Evolutionary conservation across 64 coral and sea anemone genomes (phyloP).

Genomic region (Cladopsammia gracilis): DNA sequence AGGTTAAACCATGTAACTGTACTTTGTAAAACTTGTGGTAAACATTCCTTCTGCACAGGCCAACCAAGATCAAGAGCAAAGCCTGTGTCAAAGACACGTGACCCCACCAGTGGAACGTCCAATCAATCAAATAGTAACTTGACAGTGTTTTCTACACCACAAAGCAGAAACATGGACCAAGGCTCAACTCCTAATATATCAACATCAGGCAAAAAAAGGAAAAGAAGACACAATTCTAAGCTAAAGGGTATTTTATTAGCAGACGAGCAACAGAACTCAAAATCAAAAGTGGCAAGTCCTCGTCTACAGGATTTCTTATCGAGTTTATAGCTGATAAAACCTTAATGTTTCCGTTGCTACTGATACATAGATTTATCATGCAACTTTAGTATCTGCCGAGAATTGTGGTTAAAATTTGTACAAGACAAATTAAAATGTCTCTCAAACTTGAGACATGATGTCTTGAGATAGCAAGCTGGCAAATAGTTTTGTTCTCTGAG

Average conservation of each 20-base stretch:
- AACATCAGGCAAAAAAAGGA: slow-evolving; percentile 41
- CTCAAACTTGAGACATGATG: no score
- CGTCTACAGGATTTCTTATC: slow-evolving; percentile 72
- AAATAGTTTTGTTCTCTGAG: no score
- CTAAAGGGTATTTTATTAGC: slow-evolving; percentile 43
- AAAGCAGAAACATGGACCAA: neutral
- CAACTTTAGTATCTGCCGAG: no score
- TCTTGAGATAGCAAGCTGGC: no score
- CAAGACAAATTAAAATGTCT: no score
- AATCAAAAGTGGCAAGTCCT: neutral
- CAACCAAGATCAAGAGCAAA: neutral
- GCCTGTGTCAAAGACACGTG: neutral
- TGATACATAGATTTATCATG: no score
- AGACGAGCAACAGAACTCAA: slow-evolving; percentile 14
- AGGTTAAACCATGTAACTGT: slow-evolving; percentile 41
- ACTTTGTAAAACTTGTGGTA: slow-evolving; percentile 48
- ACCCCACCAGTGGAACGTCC: neutral
- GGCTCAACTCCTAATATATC: neutral
- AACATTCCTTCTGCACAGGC: slow-evolving; percentile 41
- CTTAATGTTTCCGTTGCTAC: no score
- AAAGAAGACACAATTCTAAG: slow-evolving; percentile 23
- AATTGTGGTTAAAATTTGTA: no score
- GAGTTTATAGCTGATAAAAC: neutral
- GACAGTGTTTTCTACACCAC: neutral
- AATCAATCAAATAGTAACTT: neutral